Conservation (phyloP, 2,797 vertebrate genomes). For the Sebastes kiyomatsui region DNA sequence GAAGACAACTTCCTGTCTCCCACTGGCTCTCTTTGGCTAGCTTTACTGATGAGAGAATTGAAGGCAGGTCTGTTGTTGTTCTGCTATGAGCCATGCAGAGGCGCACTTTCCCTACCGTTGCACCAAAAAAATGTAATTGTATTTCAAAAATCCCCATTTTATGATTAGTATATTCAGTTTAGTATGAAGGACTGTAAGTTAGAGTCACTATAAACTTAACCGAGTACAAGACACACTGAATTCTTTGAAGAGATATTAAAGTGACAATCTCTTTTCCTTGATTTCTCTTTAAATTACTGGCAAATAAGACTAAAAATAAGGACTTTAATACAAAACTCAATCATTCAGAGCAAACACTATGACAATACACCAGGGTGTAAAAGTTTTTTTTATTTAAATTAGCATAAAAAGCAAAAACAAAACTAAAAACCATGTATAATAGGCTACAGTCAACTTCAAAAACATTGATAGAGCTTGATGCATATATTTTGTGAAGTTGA, state of each 20-base stretch:
- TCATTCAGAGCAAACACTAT: background rate
- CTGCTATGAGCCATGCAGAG: constrained; percentile 28
- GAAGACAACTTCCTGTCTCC: constrained; percentile 18
- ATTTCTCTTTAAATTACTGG: background rate
- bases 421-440: constrained; percentile 64
- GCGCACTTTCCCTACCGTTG: constrained; percentile 22
- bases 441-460: constrained; percentile 67
- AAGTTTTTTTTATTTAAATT: constrained; percentile 78
- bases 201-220: background rate
- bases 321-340: background rate
- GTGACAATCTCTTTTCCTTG: background rate
- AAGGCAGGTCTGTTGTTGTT: constrained; percentile 30
- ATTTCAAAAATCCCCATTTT: background rate
- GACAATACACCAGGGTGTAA: constrained; percentile 42
- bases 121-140: background rate
- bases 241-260: background rate
- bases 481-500: constrained; percentile 68
- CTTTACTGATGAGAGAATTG: constrained; percentile 9
- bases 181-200: background rate
- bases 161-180: background rate
- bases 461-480: constrained; percentile 64
- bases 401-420: constrained; percentile 73
- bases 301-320: background rate
- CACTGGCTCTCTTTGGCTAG: background rate
- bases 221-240: background rate